Percentiles rank a stretch among this genome's conserved stretches.
Conservation (phyloP, 1,140 invertebrate genomes). For the Choristoneura fumiferana region DNA sequence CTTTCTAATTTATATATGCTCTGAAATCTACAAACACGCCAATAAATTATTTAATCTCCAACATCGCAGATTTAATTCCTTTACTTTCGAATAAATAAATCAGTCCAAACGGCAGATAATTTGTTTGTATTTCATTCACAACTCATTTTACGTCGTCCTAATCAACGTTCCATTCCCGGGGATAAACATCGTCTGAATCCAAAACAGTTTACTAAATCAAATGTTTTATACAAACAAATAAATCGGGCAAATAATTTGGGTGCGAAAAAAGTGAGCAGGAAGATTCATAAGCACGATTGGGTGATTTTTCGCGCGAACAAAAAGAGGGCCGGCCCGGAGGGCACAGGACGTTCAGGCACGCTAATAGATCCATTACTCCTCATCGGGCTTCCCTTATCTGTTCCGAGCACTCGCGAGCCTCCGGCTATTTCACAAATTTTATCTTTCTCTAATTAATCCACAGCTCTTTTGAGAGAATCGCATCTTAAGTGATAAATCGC, state of each 20-base stretch:
- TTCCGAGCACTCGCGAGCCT: constrained; percentile 55
- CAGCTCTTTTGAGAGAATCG: constrained; percentile 57
- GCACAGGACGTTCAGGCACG: constrained; percentile 32
- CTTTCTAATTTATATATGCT: no score
- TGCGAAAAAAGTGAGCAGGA: constrained; percentile 35
- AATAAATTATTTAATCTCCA: neutral
- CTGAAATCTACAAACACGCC: neutral
- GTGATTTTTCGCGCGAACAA: constrained; percentile 45
- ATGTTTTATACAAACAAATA: constrained; percentile 44
- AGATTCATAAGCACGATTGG: constrained; percentile 40
- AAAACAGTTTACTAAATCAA: constrained; percentile 44
- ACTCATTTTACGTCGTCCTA: constrained; percentile 31
- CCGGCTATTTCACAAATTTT: constrained; percentile 67
- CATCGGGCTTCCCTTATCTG: constrained; percentile 58
- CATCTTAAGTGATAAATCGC: constrained; percentile 65
- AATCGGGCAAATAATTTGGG: constrained; percentile 31
- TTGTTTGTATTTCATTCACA: constrained; percentile 35
- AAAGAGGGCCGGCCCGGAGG: constrained; percentile 33
- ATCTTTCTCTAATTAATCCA: constrained; percentile 71
- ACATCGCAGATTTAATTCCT: constrained; percentile 15
- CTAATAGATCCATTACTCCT: constrained; percentile 62
- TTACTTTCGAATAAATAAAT: constrained; percentile 35
- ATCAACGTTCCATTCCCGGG: constrained; percentile 37
- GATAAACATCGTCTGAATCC: constrained; percentile 34
- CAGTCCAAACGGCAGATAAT: constrained; percentile 32